Evolutionary conservation across 2,888 invertebrate species (phyloP).

Genomic region (Cephus pygmeus): DNA sequence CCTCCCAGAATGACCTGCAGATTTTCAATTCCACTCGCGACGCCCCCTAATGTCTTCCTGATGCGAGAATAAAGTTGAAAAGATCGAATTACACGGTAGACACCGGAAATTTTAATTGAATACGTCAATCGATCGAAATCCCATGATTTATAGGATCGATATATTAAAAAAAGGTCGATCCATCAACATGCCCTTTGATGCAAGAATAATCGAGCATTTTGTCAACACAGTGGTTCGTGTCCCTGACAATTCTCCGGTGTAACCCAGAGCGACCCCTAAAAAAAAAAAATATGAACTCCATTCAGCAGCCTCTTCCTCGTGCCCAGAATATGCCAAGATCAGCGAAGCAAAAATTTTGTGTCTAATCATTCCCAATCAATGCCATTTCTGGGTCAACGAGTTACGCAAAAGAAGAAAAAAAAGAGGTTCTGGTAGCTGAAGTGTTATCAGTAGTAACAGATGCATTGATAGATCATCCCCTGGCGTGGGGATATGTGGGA

Average conservation of each 20-base stretch:
- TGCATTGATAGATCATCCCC: not conserved
- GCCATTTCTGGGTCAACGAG: not conserved
- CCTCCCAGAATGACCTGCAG: not conserved
- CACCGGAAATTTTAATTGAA: not conserved
- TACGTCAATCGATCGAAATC: conserved; percentile 7
- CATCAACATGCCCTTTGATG: not conserved
- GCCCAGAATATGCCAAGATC: not conserved
- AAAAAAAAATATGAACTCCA: not conserved
- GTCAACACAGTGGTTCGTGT: not conserved
- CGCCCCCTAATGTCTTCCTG: not conserved
- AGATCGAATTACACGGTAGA: not conserved
- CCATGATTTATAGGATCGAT: conserved; percentile 14
- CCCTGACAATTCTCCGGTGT: not conserved
- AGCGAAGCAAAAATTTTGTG: not conserved
- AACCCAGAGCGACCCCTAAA: not conserved
- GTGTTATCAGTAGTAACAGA: not conserved
- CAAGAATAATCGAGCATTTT: not conserved
- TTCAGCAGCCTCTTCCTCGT: not conserved
- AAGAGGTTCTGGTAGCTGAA: not conserved
- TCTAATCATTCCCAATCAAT: not conserved
- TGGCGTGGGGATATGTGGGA: not conserved
- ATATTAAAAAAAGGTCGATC: not conserved
- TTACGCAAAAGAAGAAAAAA: not conserved
- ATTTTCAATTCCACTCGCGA: not conserved
- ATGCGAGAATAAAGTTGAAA: not conserved